Evolutionary conservation across 1,140 invertebrate species (phyloP), one percentile per base, ranked within the genome.

Genomic region (Eriocheir sinensis): DNA sequence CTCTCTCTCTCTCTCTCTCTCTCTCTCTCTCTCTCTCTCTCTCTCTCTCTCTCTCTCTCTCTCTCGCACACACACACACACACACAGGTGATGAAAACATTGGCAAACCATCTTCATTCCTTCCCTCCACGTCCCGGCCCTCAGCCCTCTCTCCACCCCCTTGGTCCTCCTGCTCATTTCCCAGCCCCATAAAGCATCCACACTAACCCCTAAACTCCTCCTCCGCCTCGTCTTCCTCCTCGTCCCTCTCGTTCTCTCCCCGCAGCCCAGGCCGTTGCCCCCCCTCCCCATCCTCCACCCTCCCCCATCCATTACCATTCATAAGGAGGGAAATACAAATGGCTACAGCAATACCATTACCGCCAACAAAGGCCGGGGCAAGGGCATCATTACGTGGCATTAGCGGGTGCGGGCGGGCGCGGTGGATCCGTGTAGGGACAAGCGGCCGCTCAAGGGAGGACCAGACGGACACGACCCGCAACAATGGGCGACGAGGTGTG

Each of bases 401-500:
- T 91, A 94, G 60, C 89, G 79, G 93, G 83, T 94, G 93, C 91
- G 91, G 79, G 81, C 44, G 60, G 72, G 94, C 89, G 48, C 86
- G 85, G 40, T 38, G 80, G 36, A 72, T 80, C 38, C 83, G 38
- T 94, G 94, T 94, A 91, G 9, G 89, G 88, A 94, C 93, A 94
- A 91, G 93, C 60, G 32, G 40, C 17, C 89, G 32, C 93, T 91
- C 93, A 94, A 94, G 72, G 91, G 94, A 92, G 72, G 85, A 94
- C 89, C 80, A 60, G 89, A 36, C 30, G 40, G 94, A 94, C 94
- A 94, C 80, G 90, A 32, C 15, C 3, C 44, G 17, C 89, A 79
- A 94, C 94, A 94, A 94, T 94, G 53, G 94, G 41, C 91, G 86
- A 92, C 89, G 89, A 94, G 88, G 81, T 79, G 94, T 92, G 79